A percentile compares a stretch with the other conserved stretches of the same genome.
Conservation (phyloP, 2,113 vertebrate genomes). For the Mormyrus iriodes region DNA sequence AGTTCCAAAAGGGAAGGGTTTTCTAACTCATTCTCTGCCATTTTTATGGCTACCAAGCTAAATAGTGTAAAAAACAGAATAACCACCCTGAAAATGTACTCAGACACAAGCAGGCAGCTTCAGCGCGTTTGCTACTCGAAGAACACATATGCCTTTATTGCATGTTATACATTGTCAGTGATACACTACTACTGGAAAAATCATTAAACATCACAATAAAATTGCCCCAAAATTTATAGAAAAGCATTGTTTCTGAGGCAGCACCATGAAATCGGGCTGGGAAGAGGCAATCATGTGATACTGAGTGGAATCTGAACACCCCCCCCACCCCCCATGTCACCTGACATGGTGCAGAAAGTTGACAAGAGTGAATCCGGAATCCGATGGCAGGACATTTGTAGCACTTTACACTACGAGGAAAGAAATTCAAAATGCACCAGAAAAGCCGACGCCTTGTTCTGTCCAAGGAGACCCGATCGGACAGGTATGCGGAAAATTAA, state of each 20-base stretch:
- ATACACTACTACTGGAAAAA: too few species aligned
- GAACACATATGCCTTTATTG: neutral
- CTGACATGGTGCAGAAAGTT: neutral
- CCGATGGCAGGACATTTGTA: neutral
- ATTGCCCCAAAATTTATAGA: neutral
- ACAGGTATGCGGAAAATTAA: constrained; percentile 38
- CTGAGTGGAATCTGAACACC: neutral
- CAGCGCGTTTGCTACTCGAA: neutral
- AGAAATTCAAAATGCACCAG: constrained; percentile 32
- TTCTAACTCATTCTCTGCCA: neutral
- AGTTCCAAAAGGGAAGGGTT: neutral
- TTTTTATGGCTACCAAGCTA: neutral
- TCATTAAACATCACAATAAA: neutral
- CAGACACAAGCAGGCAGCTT: neutral
- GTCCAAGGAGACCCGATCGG: constrained; percentile 44
- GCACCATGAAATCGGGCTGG: too few species aligned
- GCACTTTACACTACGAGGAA: neutral
- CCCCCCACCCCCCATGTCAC: neutral
- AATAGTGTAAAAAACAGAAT: neutral
- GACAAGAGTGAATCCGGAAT: constrained; percentile 6
- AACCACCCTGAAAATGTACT: neutral
- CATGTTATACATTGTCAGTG: neutral
- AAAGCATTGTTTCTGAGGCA: neutral
- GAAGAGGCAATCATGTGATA: neutral
- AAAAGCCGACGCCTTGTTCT: constrained; percentile 22